Percentiles rank a stretch among this genome's conserved stretches.
Conservation (phyloP, 2,888 invertebrate genomes). For the Drosophila ustulata region DNA sequence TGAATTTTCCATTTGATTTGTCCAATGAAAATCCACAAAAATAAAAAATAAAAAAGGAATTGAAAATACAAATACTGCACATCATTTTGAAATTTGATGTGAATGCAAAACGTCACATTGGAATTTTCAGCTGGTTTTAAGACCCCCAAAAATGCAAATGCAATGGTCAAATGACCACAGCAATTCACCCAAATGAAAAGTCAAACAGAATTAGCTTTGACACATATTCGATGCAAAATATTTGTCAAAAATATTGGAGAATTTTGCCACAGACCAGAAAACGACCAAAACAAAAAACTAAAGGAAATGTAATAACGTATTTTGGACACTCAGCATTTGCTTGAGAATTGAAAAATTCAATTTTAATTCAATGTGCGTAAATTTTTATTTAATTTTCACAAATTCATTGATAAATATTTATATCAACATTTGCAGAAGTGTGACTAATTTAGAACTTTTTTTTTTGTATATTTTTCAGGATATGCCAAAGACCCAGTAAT, state of each 20-base stretch:
- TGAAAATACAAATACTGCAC: background rate
- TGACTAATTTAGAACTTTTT: background rate
- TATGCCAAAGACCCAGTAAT: background rate
- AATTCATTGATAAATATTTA: no score
- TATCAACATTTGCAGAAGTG: no score
- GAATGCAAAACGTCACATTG: conserved; percentile 19
- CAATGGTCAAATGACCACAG: conserved; percentile 31
- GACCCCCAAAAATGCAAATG: conserved; percentile 33
- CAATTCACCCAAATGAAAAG: conserved; percentile 43
- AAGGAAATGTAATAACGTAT: background rate
- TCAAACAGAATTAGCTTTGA: conserved; percentile 43
- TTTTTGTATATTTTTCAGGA: background rate
- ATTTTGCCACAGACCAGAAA: conserved; percentile 1
- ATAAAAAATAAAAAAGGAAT: background rate
- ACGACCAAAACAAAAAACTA: background rate
- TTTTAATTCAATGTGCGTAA: background rate
- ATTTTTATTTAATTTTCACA: background rate
- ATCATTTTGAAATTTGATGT: conserved; percentile 15
- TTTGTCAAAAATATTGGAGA: conserved; percentile 16
- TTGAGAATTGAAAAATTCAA: background rate
- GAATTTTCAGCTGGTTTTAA: conserved; percentile 20
- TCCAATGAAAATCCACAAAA: conserved; percentile 4
- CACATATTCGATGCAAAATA: conserved; percentile 38
- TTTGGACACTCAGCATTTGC: background rate
- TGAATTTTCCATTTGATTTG: conserved; percentile 32